Conservation (phyloP, 2,888 invertebrate species). For the Camponotus fellah region DNA sequence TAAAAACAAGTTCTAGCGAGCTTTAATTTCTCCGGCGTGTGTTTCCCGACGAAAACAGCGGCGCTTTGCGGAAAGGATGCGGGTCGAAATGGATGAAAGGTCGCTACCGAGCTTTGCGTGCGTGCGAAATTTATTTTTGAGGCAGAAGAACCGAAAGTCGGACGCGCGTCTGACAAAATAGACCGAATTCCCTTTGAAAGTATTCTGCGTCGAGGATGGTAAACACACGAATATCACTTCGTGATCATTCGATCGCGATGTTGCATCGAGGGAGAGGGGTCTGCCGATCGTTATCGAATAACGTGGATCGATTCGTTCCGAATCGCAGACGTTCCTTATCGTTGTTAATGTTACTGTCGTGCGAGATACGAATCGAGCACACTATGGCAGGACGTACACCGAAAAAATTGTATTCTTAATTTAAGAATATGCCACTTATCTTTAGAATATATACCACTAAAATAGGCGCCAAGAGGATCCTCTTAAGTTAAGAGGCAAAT, state of each 20-base stretch:
- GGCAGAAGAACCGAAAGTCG: not conserved
- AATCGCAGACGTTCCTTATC: slow-evolving; percentile 39
- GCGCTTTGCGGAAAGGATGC: slow-evolving; percentile 36
- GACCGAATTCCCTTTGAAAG: slow-evolving; percentile 54
- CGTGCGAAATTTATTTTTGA: slow-evolving; percentile 29
- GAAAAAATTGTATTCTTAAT: too few species aligned
- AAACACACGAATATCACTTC: slow-evolving; percentile 6
- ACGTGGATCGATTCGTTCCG: slow-evolving; percentile 25
- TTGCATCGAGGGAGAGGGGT: slow-evolving; percentile 8
- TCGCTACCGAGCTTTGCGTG: slow-evolving; percentile 12
- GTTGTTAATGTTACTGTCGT: slow-evolving; percentile 20
- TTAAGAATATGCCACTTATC: too few species aligned
- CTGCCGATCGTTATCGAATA: slow-evolving; percentile 42
- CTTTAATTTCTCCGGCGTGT: slow-evolving; percentile 21
- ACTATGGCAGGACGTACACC: not conserved
- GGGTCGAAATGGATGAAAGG: not conserved
- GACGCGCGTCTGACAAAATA: slow-evolving; percentile 32
- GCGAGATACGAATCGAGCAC: slow-evolving; percentile 32
- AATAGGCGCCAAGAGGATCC: too few species aligned
- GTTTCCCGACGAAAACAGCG: slow-evolving; percentile 43
- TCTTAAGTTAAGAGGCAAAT: too few species aligned
- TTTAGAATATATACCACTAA: too few species aligned
- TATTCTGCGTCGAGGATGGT: slow-evolving; percentile 5
- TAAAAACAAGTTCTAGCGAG: slow-evolving; percentile 23
- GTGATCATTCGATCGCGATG: slow-evolving; percentile 18